Conservation (phyloP, 2,888 invertebrate genomes). For the Sphecodes monilicornis region DNA sequence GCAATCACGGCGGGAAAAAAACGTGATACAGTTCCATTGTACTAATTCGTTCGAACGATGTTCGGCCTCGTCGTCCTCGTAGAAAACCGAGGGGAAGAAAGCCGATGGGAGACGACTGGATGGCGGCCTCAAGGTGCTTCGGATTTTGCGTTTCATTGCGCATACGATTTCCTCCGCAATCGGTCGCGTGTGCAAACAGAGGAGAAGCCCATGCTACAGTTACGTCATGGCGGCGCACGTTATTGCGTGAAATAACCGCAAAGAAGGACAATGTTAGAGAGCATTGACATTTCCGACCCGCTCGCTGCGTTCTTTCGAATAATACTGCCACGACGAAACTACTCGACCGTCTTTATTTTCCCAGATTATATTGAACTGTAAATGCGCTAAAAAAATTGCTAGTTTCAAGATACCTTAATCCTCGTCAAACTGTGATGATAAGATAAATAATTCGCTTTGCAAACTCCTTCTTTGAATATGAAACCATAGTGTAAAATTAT, state of each 20-base stretch:
- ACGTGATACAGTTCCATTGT: background rate
- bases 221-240: conserved; percentile 45
- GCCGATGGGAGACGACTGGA: background rate
- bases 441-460: too few species aligned
- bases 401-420: too few species aligned
- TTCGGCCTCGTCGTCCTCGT: background rate
- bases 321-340: background rate
- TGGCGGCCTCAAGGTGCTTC: conserved; percentile 22
- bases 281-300: conserved; percentile 38
- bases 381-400: too few species aligned
- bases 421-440: too few species aligned
- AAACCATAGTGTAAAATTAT: too few species aligned
- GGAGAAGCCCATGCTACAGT: conserved; percentile 48
- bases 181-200: conserved; percentile 20
- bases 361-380: background rate
- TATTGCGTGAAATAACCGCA: conserved; percentile 56
- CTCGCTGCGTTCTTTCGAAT: background rate
- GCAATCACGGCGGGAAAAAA: conserved; percentile 14
- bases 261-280: conserved; percentile 58
- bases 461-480: too few species aligned
- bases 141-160: conserved; percentile 55
- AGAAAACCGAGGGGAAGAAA: background rate
- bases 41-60: conserved; percentile 29
- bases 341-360: background rate
- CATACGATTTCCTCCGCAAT: conserved; percentile 48